A percentile compares a stretch with the other conserved stretches of the same genome.
These are phyloP conservation scores for Mya arenaria DNA, from an alignment of 1,140 invertebrate genomes.

Conservation along the genomic window DNA sequence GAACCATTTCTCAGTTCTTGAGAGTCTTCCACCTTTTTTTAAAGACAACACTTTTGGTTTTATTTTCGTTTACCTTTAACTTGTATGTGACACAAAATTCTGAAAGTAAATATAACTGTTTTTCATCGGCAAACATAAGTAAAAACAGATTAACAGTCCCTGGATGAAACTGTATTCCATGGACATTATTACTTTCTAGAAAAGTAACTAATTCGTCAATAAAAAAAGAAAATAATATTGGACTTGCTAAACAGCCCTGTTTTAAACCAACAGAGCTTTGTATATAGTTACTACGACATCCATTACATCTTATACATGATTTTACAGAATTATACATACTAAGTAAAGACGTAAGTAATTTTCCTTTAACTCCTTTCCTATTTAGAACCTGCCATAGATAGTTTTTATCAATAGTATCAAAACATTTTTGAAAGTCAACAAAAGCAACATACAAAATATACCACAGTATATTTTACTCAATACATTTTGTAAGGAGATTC, in stretches of 20 bases:
- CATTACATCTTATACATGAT: not conserved
- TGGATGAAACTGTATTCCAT: constrained; percentile 2
- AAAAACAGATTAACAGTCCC: not conserved
- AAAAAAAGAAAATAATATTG: not conserved
- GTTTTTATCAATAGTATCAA: too few species aligned
- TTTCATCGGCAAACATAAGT: not conserved
- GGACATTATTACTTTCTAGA: not conserved
- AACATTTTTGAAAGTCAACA: too few species aligned
- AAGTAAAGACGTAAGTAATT: not conserved
- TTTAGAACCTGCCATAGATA: not conserved
- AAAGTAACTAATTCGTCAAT: not conserved
- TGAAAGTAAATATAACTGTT: not conserved
- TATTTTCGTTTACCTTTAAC: not conserved
- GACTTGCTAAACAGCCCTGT: not conserved
- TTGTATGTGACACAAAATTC: not conserved
- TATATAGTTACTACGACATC: not conserved
- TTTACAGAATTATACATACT: not conserved
- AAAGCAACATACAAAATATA: too few species aligned
- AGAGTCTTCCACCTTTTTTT: not conserved
- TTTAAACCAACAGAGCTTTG: not conserved
- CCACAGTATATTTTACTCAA: too few species aligned
- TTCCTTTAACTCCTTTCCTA: not conserved
- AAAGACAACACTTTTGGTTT: not conserved
- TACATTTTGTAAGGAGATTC: too few species aligned
- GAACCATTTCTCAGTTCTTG: too few species aligned